Base-by-base conservation (phyloP, 1,140 invertebrate genomes). In the Nautilus pompilius region DNA sequence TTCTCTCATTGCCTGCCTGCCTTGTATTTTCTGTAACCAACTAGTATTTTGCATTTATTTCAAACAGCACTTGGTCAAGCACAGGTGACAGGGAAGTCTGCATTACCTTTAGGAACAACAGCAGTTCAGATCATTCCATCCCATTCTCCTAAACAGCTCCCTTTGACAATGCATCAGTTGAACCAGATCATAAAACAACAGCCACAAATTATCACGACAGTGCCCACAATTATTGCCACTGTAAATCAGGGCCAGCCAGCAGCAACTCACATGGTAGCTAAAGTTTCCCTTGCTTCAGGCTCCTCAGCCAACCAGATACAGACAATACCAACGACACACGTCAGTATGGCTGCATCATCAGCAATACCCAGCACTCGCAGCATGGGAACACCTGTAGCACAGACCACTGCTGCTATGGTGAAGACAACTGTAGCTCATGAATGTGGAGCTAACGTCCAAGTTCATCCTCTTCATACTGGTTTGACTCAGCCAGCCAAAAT, bases 211-310 rank as follows among this genome's bases (percentile, higher is more conserved):
- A 71, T 70, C 10, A 69, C 66, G 5, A 70, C 72, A 20, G 74
- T 76, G 61, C 77, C 77, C 17, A 74, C 76, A 36, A 76, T 77
- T 62, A 79, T 79, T 55, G 70, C 74, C 30, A 71, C 73, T 15
- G 71, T 72, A 28, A 75, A 68, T 13, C 75, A 77, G 62, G 67
- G 67, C 48, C 75, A 77, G 32, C 33, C 56, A 60, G 62, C 69
- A 5, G 60, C 62, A 1, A 60, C 67, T 30, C 74, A 72, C 46
- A 66, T 77, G 57, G 71, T 76, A 2, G 70, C 75, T 5, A 75
- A 75, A 34, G 73, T 74, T 2, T 66, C 72, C 10, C 58, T 66
- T 10, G 55, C 68, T 32, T 61, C 63, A 6, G 63, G 65, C 34
- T 33, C 65, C 63, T n/a, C 63, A 67, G 33, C 69, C 59, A 36